Base-by-base conservation (phyloP, 2,888 invertebrate species). In the Gisinianus flammeolus region DNA sequence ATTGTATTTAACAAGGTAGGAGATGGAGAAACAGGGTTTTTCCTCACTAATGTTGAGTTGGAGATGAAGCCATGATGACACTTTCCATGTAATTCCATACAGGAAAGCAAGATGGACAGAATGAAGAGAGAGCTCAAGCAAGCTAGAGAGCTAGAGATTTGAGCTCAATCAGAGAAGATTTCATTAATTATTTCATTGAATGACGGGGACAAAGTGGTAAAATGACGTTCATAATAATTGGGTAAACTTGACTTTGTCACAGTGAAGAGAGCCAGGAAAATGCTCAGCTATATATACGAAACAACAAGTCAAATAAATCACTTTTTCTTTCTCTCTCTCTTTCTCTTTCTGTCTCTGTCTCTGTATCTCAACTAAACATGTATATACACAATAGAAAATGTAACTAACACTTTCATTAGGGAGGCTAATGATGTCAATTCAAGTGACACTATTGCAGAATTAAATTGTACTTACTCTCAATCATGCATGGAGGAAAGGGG, bases 111-210 rank as follows among this genome's bases (percentile, higher is more conserved):
- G 33, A 67, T 30, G 31, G 19, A n/a, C 19, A 67, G 3, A 26
- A 8, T 26, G 26, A 64, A 1, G 67, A 30, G 2, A 22, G 31
- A 2, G n/a, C 1, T 26, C 3, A 67, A 67, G 31, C 22, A 30
- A 19, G 33, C 3, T 31, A 5, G 16, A 67, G 31, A 3, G 12
- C 6, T 19, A 5, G 16, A 67, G 31, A 3, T 12, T 2, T 19
- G 67, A 19, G 67, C 31, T 19, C 12, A 30, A 33, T 67, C 16
- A 30, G 5, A 67, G 31, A 31, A 67, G 62, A 64, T 64, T 64
- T 64, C 16, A 64, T 64, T 64, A 64, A 64, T n/a, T n/a, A n/a
- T 64, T 35, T 64, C 62, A 64, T 24, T 26, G 3, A 22, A 64
- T 64, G 62, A 64, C 62, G 28, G 62, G 12, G 8, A 26, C 62